Evolutionary conservation across 2,888 invertebrate species (phyloP).

Genomic region (Cosmia trapezina): DNA sequence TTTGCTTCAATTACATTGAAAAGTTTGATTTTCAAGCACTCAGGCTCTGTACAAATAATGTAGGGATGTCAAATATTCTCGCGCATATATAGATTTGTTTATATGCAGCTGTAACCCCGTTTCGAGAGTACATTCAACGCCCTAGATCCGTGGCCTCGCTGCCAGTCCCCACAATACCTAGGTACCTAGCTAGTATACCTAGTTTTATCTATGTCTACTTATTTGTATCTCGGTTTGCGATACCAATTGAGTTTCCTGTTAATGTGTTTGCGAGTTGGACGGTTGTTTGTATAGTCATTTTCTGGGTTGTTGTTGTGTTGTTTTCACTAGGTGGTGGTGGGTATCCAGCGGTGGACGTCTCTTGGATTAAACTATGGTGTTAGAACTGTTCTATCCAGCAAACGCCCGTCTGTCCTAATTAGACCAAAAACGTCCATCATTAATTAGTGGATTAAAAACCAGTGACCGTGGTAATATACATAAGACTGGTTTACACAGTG

Average conservation of each 20-base stretch:
- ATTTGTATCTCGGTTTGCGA: constrained; percentile 25
- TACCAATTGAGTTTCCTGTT: constrained; percentile 41
- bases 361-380: too few species aligned
- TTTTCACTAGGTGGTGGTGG: too few species aligned
- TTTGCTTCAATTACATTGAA: constrained; percentile 35
- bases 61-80: constrained; percentile 44
- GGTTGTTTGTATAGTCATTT: constrained; percentile 5
- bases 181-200: constrained; percentile 55
- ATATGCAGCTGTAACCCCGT: constrained; percentile 74
- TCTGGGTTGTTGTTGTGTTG: too few species aligned
- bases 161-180: constrained; percentile 71
- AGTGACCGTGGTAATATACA: too few species aligned
- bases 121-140: constrained; percentile 75
- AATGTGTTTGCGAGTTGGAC: constrained; percentile 24
- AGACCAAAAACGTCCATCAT: too few species aligned
- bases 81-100: constrained; percentile 60
- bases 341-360: too few species aligned
- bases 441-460: too few species aligned
- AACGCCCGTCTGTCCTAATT: too few species aligned
- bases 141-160: constrained; percentile 80
- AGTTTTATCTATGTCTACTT: constrained; percentile 24
- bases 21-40: constrained; percentile 31
- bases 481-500: too few species aligned
- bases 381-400: too few species aligned
- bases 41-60: constrained; percentile 26